phyloP scores from a whole-genome alignment of 2,113 vertebrate species.

The Elanus axillaris region DNA sequence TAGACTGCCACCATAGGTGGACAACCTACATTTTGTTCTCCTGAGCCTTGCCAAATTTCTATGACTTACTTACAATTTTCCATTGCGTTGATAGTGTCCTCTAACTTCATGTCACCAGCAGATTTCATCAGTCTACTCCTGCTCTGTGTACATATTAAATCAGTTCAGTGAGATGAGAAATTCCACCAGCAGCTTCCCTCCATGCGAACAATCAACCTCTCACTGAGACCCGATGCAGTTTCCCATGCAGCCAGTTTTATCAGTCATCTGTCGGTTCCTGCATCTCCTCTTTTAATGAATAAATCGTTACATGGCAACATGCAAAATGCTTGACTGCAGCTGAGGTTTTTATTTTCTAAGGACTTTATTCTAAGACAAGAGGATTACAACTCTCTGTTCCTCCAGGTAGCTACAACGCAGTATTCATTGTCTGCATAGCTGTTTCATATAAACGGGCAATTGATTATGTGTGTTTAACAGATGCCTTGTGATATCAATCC shows the following conservation, averaged over 20 bases:
- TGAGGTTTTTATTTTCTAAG: neutral
- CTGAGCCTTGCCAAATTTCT: neutral
- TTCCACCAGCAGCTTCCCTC: neutral
- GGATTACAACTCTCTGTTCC: neutral
- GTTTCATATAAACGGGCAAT: neutral
- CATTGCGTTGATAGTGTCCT: neutral
- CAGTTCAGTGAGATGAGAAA: neutral
- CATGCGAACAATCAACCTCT: neutral
- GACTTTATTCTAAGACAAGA: neutral
- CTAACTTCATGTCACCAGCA: neutral
- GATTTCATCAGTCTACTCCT: neutral
- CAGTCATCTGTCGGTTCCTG: neutral
- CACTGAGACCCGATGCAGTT: neutral
- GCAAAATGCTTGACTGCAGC: neutral
- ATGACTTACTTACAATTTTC: neutral
- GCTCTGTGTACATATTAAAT: neutral
- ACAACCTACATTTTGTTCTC: neutral
- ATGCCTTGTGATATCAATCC: neutral
- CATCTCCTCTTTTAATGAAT: neutral
- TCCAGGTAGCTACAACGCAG: neutral
- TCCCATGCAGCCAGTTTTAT: neutral
- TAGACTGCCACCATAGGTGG: neutral
- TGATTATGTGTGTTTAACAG: conserved; percentile 8
- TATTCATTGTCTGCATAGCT: neutral
- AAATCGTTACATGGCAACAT: neutral